These are phyloP conservation scores for Eudasyphora cyanicolor DNA, from an alignment of 2,888 invertebrate genomes.

Conservation along the genomic window DNA sequence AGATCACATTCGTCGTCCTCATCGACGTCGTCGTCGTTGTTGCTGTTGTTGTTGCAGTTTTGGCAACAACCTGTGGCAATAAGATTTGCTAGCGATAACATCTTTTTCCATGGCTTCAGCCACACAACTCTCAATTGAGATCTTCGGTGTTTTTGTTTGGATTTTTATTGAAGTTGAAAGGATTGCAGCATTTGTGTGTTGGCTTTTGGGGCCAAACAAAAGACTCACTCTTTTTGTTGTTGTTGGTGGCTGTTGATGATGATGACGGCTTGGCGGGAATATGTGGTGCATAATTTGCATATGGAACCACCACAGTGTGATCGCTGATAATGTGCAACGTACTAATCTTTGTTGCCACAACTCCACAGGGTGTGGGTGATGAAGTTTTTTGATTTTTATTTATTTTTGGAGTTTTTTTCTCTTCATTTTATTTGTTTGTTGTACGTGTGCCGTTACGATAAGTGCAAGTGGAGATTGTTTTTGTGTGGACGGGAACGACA, in stretches of 20 bases:
- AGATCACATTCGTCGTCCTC: slow-evolving; percentile 64
- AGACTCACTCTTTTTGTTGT: slow-evolving; percentile 41
- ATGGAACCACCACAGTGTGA: slow-evolving; percentile 76
- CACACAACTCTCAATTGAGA: slow-evolving; percentile 61
- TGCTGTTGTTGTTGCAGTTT: slow-evolving; percentile 49
- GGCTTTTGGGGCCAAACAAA: slow-evolving; percentile 49
- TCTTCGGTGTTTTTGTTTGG: slow-evolving; percentile 60
- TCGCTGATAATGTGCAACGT: slow-evolving; percentile 59
- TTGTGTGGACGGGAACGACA: slow-evolving; percentile 10
- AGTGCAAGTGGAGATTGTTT: slow-evolving; percentile 32
- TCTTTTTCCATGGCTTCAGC: slow-evolving; percentile 14
- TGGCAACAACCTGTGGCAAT: slow-evolving; percentile 66
- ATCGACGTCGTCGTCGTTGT: neutral
- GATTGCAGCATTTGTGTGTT: slow-evolving; percentile 32
- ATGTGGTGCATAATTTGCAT: slow-evolving; percentile 74
- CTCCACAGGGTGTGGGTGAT: slow-evolving; percentile 75
- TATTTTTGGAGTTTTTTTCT: too few species aligned
- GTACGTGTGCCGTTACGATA: slow-evolving; percentile 6
- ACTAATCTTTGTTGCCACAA: slow-evolving; percentile 47
- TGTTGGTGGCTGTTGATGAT: slow-evolving; percentile 7
- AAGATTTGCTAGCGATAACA: slow-evolving; percentile 57
- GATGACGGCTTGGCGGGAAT: slow-evolving; percentile 43
- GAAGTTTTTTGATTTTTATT: slow-evolving; percentile 58
- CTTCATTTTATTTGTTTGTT: neutral
- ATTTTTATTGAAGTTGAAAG: slow-evolving; percentile 66